Conservation (phyloP, 2,797 vertebrate species). For the Galaxias olidus region DNA sequence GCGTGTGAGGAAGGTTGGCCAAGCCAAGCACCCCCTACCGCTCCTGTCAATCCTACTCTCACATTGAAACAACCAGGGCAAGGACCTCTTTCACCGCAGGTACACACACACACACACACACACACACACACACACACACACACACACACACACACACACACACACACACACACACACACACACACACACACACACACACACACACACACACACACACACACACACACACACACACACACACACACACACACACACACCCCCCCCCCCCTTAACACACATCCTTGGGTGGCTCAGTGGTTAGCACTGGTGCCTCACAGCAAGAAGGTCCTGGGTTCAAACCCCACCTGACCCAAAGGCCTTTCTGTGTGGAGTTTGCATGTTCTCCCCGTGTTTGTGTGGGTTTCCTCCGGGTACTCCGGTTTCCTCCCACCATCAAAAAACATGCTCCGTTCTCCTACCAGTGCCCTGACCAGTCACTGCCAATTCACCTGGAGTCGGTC, state of each 20-base stretch:
- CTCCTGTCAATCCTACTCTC: slow-evolving; percentile 62
- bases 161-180: not conserved
- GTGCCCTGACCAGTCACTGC: no score
- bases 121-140: slow-evolving; percentile 9
- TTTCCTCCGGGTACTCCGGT: no score
- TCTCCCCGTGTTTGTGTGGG: no score
- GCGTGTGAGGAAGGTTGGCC: slow-evolving; percentile 29
- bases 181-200: slow-evolving; percentile 3
- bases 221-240: slow-evolving; percentile 10
- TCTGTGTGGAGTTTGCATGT: no score
- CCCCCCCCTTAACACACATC: not conserved
- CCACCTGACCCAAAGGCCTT: no score
- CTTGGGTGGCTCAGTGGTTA: no score
- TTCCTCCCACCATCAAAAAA: no score
- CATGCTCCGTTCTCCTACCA: no score
- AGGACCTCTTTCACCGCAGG: slow-evolving; percentile 40
- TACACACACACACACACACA: slow-evolving; percentile 43
- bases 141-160: slow-evolving; percentile 5
- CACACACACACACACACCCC: slow-evolving; percentile 3
- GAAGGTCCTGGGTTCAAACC: no score
- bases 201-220: not conserved
- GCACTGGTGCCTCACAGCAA: no score
- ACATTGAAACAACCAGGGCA: slow-evolving; percentile 52
- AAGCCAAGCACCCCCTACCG: slow-evolving; percentile 45
- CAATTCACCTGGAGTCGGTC: no score